phyloP scores from a whole-genome alignment of 2,113 vertebrate genomes.

The Tachysurus fulvidraco region DNA sequence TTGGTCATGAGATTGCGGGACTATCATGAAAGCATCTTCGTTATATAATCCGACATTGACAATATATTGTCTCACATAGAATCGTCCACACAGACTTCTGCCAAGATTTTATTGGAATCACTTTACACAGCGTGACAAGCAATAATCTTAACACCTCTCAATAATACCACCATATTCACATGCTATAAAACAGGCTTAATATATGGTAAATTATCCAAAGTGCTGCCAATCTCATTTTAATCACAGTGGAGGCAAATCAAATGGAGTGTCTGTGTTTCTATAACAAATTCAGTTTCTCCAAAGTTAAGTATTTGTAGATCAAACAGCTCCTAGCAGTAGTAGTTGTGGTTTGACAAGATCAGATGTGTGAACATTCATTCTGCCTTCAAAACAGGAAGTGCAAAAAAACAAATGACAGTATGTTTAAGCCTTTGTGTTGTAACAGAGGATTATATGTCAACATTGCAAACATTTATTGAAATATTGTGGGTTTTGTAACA shows the following conservation, averaged over 20 bases:
- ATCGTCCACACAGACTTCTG: background rate
- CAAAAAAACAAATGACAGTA: background rate
- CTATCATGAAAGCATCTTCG: background rate
- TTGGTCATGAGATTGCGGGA: background rate
- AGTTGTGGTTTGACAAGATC: background rate
- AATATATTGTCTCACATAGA: background rate
- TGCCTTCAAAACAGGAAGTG: constrained; percentile 14
- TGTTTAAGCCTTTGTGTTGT: background rate
- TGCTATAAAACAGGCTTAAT: background rate
- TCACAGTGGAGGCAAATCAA: background rate
- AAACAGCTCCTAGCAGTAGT: background rate
- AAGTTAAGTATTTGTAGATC: background rate
- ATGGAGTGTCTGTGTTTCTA: background rate
- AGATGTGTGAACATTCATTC: background rate
- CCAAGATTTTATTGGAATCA: background rate
- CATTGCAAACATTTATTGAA: background rate
- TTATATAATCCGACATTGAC: background rate
- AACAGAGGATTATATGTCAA: background rate
- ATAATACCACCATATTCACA: background rate
- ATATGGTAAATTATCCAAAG: background rate
- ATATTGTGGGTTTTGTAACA: background rate
- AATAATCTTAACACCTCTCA: background rate
- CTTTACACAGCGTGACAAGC: background rate
- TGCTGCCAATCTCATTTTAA: background rate
- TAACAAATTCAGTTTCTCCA: background rate